Evolutionary conservation across 2,888 invertebrate species (phyloP), one percentile per base, ranked within the genome.

Genomic region (Harpalus rufipes): DNA sequence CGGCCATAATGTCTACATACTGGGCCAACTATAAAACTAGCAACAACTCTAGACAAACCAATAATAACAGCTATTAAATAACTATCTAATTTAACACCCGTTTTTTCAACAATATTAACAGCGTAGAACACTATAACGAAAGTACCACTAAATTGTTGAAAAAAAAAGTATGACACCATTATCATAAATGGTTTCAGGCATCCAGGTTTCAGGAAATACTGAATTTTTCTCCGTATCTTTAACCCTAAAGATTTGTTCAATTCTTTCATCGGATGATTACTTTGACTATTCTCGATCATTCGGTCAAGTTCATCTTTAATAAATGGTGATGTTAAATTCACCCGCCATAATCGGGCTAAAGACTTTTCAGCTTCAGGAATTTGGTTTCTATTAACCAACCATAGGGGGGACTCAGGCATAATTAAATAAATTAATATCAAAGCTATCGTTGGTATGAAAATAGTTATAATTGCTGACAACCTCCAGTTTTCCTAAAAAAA

Each of bases 51-150:
- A 0, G 92, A 91, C 0, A 91, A 41, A 2, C 92, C 94, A 21
- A 93, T 93, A 21, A 92, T 87, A 25, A 93, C 92, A 0, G 93
- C 92, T 0, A 92, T 91, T 0, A 92, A 68, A 86, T 93, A 92
- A 0, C 91, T 90, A 87, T 93, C 92, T 1, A 92, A 88, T 5
- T 87, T 89, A 0, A 93, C 89, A 0, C 92, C 92, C 0, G 93
- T 92, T 63, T 91, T 91, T 39, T 88, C 86, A 0, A 91, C 92
- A 0, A 94, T 91, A 86, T 92, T 91, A 0, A 93, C 92, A 8
- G 93, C 93, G 87, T 93, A 94, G 86, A 93, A 93, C 7, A 94
- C 91, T 0, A 93, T 90, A 0, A 92, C 92, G 86, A 93, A 93
- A 1, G 92, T 90, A 0, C 94, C 94, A 4, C 93, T 91, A 86